Conservation (phyloP, 1,140 invertebrate genomes). For the Cataglyphis hispanica region DNA sequence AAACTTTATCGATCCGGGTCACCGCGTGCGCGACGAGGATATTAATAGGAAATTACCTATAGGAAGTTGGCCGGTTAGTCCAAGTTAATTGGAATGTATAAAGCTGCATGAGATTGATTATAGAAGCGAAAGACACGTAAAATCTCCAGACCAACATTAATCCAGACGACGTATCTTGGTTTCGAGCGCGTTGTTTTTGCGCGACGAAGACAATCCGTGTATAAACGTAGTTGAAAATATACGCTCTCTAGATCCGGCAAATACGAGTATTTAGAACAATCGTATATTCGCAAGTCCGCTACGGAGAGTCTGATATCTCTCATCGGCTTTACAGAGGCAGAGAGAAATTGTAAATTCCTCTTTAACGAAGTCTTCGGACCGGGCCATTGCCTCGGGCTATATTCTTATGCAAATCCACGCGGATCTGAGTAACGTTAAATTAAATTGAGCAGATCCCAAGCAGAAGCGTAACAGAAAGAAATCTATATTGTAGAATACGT, state of each 20-base stretch:
- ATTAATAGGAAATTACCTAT: conserved; percentile 75
- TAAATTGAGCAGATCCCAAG: conserved; percentile 64
- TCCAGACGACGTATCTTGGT: not conserved
- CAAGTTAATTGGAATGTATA: conserved; percentile 69
- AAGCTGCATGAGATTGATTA: conserved; percentile 53
- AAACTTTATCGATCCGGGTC: conserved; percentile 68
- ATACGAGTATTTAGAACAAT: conserved; percentile 9
- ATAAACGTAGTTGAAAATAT: conserved; percentile 24
- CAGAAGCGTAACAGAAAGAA: conserved; percentile 28
- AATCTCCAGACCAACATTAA: not conserved
- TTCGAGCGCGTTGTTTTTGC: not conserved
- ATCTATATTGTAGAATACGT: not conserved
- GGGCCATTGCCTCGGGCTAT: conserved; percentile 49
- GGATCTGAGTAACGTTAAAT: conserved; percentile 66
- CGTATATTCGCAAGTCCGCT: not conserved
- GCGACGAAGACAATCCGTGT: not conserved
- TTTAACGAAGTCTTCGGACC: conserved; percentile 54
- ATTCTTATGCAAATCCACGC: conserved; percentile 70
- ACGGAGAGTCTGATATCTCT: conserved; percentile 16
- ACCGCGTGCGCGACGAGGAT: conserved; percentile 65
- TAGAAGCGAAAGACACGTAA: conserved; percentile 22
- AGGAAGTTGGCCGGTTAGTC: conserved; percentile 66
- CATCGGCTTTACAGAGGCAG: conserved; percentile 17
- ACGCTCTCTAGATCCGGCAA: not conserved
- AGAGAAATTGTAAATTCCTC: conserved; percentile 62